A percentile compares a stretch with the other conserved stretches of the same genome.
Evolutionary conservation across 2,113 vertebrate species (phyloP).

Genomic region (Illadopsis cleaveri): DNA sequence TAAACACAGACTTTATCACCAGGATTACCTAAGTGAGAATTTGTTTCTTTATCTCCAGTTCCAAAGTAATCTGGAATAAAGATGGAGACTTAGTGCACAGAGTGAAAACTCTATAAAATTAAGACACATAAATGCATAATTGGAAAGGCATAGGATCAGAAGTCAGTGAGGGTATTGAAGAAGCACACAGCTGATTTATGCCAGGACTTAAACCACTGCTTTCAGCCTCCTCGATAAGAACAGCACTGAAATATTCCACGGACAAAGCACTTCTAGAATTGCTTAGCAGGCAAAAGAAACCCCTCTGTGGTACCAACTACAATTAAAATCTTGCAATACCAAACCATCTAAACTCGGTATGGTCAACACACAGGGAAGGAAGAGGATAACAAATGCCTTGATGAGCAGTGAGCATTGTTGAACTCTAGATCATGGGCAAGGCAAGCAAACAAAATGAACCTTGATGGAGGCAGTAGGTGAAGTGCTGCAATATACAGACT

Average conservation of each 20-base stretch:
- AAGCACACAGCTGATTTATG: neutral
- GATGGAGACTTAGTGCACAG: neutral
- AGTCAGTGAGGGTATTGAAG: neutral
- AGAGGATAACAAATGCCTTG: neutral
- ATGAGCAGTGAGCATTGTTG: neutral
- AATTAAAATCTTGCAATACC: neutral
- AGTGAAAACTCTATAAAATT: neutral
- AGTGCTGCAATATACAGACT: neutral
- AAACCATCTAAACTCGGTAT: neutral
- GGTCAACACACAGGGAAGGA: neutral
- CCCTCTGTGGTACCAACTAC: neutral
- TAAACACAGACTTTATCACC: neutral
- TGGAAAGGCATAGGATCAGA: neutral
- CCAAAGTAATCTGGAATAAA: neutral
- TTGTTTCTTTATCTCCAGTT: neutral
- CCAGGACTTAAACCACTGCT: neutral
- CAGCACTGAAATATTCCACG: neutral
- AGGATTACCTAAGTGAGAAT: neutral
- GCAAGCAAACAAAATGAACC: neutral
- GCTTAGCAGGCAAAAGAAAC: neutral
- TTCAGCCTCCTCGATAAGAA: neutral
- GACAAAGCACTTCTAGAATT: neutral
- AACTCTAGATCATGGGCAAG: neutral
- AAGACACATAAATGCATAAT: neutral
- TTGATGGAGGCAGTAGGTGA: neutral